Evolutionary conservation across 1,140 invertebrate genomes (phyloP), one percentile per base, ranked within the genome.

Genomic region (Neodiprion pinetum): DNA sequence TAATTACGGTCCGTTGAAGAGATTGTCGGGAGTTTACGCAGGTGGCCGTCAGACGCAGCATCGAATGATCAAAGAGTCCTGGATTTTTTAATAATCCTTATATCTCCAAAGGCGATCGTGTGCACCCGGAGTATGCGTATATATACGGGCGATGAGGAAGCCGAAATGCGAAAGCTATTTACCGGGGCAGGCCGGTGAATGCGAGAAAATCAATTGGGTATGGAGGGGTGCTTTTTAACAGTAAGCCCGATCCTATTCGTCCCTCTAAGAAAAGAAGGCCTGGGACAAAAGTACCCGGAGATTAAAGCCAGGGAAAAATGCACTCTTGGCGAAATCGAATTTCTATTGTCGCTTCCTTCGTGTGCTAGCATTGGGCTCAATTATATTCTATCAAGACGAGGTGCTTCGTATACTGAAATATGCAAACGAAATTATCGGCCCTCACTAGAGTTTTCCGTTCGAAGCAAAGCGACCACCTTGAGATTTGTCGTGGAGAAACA

Each of bases 241-340:
- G 53, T 61, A 61, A 61, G 53, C 53, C 7, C 53, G 53, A 61
- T 61, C 53, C 53, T 61, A 61, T 61, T 61, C 53, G 11, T 61
- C n/a, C 28, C 53, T 61, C 9, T 9, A 61, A 61, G 53, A 61
- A 61, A 61, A 61, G 53, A 61, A 14, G 53, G 53, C 53, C 11
- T 61, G 11, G 11, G 53, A 61, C 53, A 61, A 61, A 61, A 61
- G 53, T 61, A 61, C 53, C 53, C 53, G 53, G n/a, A 61, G 53
- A 61, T 61, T 61, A 61, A 61, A 61, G 53, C 53, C 53, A 5
- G 53, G 53, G 53, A 12, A 17, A 53, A 61, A 61, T 61, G 53
- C 53, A 61, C 53, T 61, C 53, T 61, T 61, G 53, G n/a, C n/a
- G 53, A 61, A 61, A 61, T 61, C 53, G 53, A 61, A 61, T 61